Evolutionary conservation across 2,888 invertebrate species (phyloP).

Genomic region (Hydropsyche betteni): DNA sequence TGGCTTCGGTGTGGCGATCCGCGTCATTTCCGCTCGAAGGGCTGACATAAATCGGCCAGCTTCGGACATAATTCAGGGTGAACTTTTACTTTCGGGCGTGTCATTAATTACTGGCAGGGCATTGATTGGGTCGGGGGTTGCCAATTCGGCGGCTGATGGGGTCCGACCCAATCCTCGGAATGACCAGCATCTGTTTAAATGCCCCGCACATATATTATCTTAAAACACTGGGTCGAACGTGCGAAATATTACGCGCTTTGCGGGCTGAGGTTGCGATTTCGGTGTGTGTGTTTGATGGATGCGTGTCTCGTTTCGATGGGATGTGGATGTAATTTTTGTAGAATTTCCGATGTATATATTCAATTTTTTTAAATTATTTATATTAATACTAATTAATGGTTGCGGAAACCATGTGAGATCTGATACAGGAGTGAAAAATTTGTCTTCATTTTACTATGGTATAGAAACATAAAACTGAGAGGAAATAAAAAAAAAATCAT

Average conservation of each 20-base stretch:
- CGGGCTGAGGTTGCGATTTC: neutral
- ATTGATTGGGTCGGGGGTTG: conserved; percentile 45
- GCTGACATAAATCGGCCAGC: conserved; percentile 14
- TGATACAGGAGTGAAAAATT: too few species aligned
- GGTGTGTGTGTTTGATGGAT: neutral
- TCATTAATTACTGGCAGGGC: conserved; percentile 44
- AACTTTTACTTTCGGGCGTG: conserved; percentile 41
- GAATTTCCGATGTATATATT: too few species aligned
- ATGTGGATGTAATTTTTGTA: too few species aligned
- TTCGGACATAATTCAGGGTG: conserved; percentile 17
- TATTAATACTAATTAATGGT: too few species aligned
- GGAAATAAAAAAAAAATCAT: neutral
- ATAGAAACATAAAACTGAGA: too few species aligned
- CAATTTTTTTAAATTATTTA: too few species aligned
- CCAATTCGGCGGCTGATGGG: conserved; percentile 31
- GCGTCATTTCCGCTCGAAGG: too few species aligned
- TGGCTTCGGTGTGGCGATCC: too few species aligned
- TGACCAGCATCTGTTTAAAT: conserved; percentile 31
- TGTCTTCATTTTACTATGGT: too few species aligned
- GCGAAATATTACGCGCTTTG: too few species aligned
- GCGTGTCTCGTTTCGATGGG: too few species aligned
- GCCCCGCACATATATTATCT: conserved; percentile 13
- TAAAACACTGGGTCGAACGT: conserved; percentile 10
- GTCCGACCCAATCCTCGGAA: conserved; percentile 19
- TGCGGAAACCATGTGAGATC: too few species aligned